phyloP scores from a whole-genome alignment of 2,797 vertebrate genomes.

The Tragopan temminckii region DNA sequence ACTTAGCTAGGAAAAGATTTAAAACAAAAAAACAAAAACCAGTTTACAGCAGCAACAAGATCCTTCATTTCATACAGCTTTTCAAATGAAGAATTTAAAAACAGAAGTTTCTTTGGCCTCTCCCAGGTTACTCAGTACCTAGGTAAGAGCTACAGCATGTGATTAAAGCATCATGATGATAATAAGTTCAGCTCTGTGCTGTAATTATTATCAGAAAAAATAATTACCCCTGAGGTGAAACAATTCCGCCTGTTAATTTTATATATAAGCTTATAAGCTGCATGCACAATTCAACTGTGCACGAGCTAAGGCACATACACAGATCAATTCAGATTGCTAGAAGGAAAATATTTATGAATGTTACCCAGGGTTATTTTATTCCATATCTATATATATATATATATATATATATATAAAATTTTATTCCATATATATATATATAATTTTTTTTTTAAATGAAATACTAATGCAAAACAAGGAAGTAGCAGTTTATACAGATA shows the following conservation, averaged over 20 bases:
- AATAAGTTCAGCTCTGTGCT: neutral
- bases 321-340: neutral
- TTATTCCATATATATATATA: too few species aligned
- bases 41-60: neutral
- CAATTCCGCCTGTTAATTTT: neutral
- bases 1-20: conserved; percentile 35
- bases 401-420: neutral
- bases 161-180: neutral
- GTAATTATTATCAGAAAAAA: neutral
- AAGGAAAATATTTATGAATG: neutral
- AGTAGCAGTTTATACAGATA: neutral
- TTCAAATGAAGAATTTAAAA: neutral
- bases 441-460: neutral
- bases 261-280: neutral
- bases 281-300: neutral
- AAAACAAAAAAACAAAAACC: neutral
- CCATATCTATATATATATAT: too few species aligned
- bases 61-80: neutral
- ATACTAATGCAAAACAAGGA: neutral
- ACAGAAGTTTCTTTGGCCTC: neutral
- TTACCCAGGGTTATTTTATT: neutral
- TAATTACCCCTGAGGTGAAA: neutral
- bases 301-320: neutral
- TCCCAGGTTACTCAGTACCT: neutral
- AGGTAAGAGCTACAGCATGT: neutral